Percentiles rank a stretch among this genome's conserved stretches.
Evolutionary conservation across 53 echinoderm and acorn worm genomes (phyloP).

Genomic region (Arbacia lixula): DNA sequence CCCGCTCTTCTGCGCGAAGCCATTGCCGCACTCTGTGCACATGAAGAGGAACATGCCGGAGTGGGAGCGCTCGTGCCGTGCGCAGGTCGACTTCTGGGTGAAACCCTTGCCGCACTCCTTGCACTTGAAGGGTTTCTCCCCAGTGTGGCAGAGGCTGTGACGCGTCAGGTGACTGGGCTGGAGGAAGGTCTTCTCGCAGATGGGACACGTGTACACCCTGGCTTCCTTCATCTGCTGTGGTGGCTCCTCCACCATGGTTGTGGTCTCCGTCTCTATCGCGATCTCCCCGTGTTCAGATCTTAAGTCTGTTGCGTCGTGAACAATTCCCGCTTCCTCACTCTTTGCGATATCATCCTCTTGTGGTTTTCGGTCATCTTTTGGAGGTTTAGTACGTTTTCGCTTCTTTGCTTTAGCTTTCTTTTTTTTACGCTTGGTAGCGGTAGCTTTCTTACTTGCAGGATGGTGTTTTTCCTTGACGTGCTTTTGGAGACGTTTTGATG

Average conservation of each 20-base stretch:
- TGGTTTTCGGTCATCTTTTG: constrained; percentile 4
- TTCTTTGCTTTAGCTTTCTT: no score
- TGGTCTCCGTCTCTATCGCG: neutral
- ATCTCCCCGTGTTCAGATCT: neutral
- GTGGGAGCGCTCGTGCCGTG: constrained; percentile 53
- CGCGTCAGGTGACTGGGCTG: constrained; percentile 58
- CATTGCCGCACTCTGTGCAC: constrained; percentile 64
- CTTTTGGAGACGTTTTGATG: constrained; percentile 42
- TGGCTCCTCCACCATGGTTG: neutral
- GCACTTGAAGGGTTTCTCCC: constrained; percentile 52
- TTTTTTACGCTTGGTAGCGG: neutral
- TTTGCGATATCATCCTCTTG: constrained; percentile 9
- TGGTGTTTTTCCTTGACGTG: constrained; percentile 55
- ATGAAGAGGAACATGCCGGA: constrained; percentile 51
- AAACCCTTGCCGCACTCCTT: constrained; percentile 66
- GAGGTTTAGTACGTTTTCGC: neutral
- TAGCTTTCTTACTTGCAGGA: neutral
- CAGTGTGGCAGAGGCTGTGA: constrained; percentile 49
- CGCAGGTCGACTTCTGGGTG: constrained; percentile 50
- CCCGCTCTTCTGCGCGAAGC: constrained; percentile 66
- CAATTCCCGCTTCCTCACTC: constrained; percentile 17
- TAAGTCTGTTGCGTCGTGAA: neutral
- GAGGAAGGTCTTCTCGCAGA: constrained; percentile 61
- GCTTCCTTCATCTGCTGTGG: neutral
- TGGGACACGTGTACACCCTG: constrained; percentile 34